These are phyloP conservation scores for Neopelma chrysocephalum DNA, from an alignment of 2,797 vertebrate genomes.

Conservation along the genomic window DNA sequence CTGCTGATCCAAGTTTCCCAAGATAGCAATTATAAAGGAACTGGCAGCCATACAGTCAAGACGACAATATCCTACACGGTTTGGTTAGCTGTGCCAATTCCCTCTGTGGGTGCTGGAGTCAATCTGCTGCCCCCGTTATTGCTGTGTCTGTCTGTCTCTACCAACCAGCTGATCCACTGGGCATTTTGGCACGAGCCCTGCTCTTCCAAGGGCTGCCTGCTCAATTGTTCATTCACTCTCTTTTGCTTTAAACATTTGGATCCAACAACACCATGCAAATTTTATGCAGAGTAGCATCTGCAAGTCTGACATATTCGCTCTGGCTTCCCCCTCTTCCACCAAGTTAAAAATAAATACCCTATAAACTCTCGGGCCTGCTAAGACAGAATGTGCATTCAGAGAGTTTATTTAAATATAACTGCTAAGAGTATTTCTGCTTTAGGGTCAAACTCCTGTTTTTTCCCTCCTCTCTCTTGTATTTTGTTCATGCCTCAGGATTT, in stretches of 20 bases:
- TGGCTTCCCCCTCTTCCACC: neutral
- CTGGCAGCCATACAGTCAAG: neutral
- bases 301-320: slow-evolving; percentile 26
- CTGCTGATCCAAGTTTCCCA: neutral
- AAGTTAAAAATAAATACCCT: slow-evolving; percentile 47
- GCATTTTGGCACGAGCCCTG: slow-evolving; percentile 54
- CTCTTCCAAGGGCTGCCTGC: neutral
- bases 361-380: neutral
- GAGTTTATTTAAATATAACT: neutral
- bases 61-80: neutral
- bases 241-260: neutral
- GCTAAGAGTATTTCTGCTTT: neutral
- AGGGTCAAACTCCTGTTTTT: neutral
- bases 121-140: neutral
- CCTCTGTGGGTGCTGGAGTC: neutral
- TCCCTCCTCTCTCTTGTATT: neutral
- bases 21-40: slow-evolving; percentile 5
- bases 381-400: neutral
- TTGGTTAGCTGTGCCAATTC: neutral
- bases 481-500: neutral
- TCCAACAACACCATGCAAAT: neutral
- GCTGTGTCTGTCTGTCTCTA: neutral
- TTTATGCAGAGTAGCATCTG: neutral
- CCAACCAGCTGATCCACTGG: slow-evolving; percentile 16
- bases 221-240: neutral